phyloP scores from a whole-genome alignment of 2,888 invertebrate species.

The Oegoconia quadripuncta region DNA sequence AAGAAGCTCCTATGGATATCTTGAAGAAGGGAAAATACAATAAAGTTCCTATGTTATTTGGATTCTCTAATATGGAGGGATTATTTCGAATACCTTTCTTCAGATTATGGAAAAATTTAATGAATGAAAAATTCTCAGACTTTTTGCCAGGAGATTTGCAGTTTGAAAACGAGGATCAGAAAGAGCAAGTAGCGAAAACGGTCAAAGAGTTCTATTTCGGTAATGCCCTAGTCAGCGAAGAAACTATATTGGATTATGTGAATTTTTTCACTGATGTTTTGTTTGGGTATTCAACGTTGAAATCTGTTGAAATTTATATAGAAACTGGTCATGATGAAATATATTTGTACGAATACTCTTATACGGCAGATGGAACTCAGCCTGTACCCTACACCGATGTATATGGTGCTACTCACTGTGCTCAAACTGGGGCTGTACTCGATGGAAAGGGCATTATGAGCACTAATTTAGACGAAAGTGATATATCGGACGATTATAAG shows the following conservation, averaged over 20 bases:
- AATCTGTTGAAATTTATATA: constrained; percentile 27
- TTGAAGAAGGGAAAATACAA: constrained; percentile 30
- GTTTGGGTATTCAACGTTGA: constrained; percentile 27
- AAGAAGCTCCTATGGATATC: constrained; percentile 36
- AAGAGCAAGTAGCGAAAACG: constrained; percentile 27
- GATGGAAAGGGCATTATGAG: constrained; percentile 19
- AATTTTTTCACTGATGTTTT: constrained; percentile 38
- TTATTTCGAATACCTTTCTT: constrained; percentile 30
- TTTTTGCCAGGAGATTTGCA: constrained; percentile 46
- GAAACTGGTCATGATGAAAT: constrained; percentile 31
- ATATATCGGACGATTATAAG: constrained; percentile 20
- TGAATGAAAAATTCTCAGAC: constrained; percentile 49
- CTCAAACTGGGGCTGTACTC: constrained; percentile 29
- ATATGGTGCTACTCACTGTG: constrained; percentile 34
- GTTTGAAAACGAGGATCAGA: constrained; percentile 31
- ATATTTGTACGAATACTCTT: constrained; percentile 38
- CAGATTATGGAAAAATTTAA: no score
- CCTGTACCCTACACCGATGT: constrained; percentile 15
- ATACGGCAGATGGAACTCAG: constrained; percentile 27
- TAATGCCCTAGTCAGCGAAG: constrained; percentile 23
- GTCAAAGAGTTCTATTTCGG: constrained; percentile 42
- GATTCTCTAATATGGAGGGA: constrained; percentile 52
- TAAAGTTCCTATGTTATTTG: constrained; percentile 42
- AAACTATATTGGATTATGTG: constrained; percentile 30
- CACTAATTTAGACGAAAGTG: constrained; percentile 9